Conservation (phyloP, 2,797 vertebrate genomes). For the Hippocampus kuda region DNA sequence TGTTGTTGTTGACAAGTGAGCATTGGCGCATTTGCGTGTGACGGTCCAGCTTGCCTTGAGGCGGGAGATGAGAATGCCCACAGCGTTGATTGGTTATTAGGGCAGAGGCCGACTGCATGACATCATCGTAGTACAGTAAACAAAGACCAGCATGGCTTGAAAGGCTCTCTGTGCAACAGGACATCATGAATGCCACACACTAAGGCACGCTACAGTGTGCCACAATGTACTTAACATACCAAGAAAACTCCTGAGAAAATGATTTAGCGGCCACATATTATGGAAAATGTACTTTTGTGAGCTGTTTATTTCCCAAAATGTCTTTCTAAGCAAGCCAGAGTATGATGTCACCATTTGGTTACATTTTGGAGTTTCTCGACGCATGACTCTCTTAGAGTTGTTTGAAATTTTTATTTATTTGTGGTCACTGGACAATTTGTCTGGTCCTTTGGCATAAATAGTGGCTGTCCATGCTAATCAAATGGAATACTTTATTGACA, state of each 20-base stretch:
- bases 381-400: neutral
- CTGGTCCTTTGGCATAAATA: neutral
- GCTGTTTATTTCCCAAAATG: neutral
- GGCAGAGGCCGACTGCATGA: constrained; percentile 55
- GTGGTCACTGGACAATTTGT: neutral
- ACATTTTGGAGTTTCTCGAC: neutral
- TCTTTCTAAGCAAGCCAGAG: neutral
- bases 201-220: constrained; percentile 18
- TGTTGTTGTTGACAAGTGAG: constrained; percentile 44
- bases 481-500: neutral
- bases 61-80: constrained; percentile 25
- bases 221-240: neutral
- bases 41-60: constrained; percentile 29
- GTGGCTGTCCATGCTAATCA: neutral
- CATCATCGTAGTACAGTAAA: constrained; percentile 62
- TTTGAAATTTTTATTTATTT: neutral
- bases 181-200: constrained; percentile 41
- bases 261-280: neutral
- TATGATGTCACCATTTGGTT: neutral
- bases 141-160: constrained; percentile 62
- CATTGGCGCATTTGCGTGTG: constrained; percentile 36
- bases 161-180: constrained; percentile 60
- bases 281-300: neutral
- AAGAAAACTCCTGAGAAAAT: neutral
- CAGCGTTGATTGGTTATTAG: constrained; percentile 46